A percentile compares a stretch with the other conserved stretches of the same genome.
These are phyloP conservation scores for Rhagoletis pomonella DNA, from an alignment of 1,140 invertebrate species.

Conservation along the genomic window DNA sequence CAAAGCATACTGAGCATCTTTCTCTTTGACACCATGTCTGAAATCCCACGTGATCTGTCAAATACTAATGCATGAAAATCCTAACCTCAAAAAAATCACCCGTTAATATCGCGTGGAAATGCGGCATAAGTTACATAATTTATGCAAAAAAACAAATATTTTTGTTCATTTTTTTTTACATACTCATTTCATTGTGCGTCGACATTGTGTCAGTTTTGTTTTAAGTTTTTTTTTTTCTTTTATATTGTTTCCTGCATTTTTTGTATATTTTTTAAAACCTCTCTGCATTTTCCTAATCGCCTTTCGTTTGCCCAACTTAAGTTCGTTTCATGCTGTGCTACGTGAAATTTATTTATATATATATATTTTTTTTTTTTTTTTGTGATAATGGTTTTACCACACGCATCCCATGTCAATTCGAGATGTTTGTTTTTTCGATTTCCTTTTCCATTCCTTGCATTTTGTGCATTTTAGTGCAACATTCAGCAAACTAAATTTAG, in stretches of 20 bases:
- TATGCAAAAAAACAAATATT: not conserved
- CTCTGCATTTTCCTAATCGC: not conserved
- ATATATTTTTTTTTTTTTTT: not conserved
- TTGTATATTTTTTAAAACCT: not conserved
- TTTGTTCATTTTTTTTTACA: not conserved
- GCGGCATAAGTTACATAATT: not conserved
- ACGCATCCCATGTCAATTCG: not conserved
- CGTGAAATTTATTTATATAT: not conserved
- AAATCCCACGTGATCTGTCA: too few species aligned
- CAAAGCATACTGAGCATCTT: too few species aligned
- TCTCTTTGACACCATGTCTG: too few species aligned
- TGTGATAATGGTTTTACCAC: not conserved
- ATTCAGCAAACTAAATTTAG: not conserved
- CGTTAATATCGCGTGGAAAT: too few species aligned
- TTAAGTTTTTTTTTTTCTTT: not conserved
- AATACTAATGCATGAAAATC: too few species aligned
- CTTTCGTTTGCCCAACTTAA: not conserved
- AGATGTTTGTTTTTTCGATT: not conserved
- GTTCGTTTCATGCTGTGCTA: not conserved
- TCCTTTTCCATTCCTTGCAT: not conserved
- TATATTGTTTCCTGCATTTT: not conserved
- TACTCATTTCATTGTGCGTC: not conserved
- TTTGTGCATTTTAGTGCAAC: conserved; percentile 12
- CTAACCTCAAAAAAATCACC: too few species aligned
- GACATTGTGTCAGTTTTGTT: not conserved